Base-by-base conservation (phyloP, 2,113 vertebrate genomes). In the Pedionomus torquatus region DNA sequence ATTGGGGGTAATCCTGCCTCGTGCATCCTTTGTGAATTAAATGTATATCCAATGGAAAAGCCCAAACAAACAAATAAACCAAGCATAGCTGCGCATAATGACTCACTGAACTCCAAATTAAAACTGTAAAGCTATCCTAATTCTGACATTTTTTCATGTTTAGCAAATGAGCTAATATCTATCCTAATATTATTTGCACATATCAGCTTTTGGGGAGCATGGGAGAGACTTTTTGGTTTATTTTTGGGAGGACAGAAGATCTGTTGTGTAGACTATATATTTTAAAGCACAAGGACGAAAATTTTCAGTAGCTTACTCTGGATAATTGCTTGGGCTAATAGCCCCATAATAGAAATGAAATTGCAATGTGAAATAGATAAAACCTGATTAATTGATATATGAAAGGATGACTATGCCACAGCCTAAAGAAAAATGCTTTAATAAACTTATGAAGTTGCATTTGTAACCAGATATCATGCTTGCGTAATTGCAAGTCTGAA, bases 161-260 rank as follows among this genome's bases (percentile, higher is more conserved):
- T 48, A 71, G 6, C 20, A 76, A 68, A n/a, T 70, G 21, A 57
- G 7, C 48, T 64, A 86, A 44, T 13, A 19, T 57, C 7, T 31
- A 8, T 63, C 35, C n/a, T 86, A 55, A 33, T 58, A 41, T 66
- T 63, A 63, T 5, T 70, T 0, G 0, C 13, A 49, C 5, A 35
- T 24, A 81, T 12, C 30, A 69, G 44, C 44, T 84, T 81, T 31
- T 69, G 17, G 11, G 18, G 7, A 74, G 3, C 7, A 55, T 12
- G 13, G 5, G 54, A 79, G 28, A 25, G 9, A 43, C 21, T 28
- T 44, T 54, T 79, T 25, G 11, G 8, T 66, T 63, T 15, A 57
- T 60, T 87, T 80, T 76, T 58, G 23, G 9, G 8, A 75, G 51
- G 17, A 81, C 26, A 82, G 35, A 58, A 70, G 5, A 7, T 64